phyloP scores from a whole-genome alignment of 2,888 invertebrate species.

The Nephrocerus scutellatus region DNA sequence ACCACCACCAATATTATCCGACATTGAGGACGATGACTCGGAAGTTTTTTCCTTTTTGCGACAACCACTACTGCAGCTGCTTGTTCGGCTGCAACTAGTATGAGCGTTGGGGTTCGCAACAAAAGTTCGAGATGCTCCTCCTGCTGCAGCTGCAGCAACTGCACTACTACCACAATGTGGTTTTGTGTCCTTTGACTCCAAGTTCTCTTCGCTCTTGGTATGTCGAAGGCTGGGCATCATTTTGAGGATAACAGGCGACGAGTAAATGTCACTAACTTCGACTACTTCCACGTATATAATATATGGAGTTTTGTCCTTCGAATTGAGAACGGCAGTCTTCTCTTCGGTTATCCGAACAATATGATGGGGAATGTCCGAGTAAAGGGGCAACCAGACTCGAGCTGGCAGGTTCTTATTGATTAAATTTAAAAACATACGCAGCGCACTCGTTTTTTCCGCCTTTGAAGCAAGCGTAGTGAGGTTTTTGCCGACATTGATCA shows the following conservation, averaged over 20 bases:
- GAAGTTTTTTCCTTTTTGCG: slow-evolving; percentile 29
- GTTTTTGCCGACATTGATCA: slow-evolving; percentile 79
- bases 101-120: slow-evolving; percentile 20
- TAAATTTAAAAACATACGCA: slow-evolving; percentile 87
- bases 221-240: slow-evolving; percentile 79
- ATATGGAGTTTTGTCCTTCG: slow-evolving; percentile 86
- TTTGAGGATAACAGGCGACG: slow-evolving; percentile 84
- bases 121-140: slow-evolving; percentile 23
- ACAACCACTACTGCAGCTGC: slow-evolving; percentile 34
- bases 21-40: slow-evolving; percentile 18
- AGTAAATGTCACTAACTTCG: slow-evolving; percentile 74
- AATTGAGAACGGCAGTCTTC: slow-evolving; percentile 95
- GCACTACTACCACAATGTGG: slow-evolving; percentile 8
- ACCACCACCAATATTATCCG: too few species aligned
- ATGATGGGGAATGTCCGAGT: slow-evolving; percentile 77
- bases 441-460: slow-evolving; percentile 84
- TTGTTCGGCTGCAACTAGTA: slow-evolving; percentile 35
- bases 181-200: slow-evolving; percentile 52
- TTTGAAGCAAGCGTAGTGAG: slow-evolving; percentile 75
- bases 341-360: slow-evolving; percentile 95
- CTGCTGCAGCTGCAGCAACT: slow-evolving; percentile 33
- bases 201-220: slow-evolving; percentile 90
- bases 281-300: slow-evolving; percentile 96
- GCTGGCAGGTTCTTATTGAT: slow-evolving; percentile 96
- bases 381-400: slow-evolving; percentile 93